Percentiles rank a stretch among this genome's conserved stretches.
Evolutionary conservation across 2,888 invertebrate species (phyloP).

Genomic region (Smittia sp.): DNA sequence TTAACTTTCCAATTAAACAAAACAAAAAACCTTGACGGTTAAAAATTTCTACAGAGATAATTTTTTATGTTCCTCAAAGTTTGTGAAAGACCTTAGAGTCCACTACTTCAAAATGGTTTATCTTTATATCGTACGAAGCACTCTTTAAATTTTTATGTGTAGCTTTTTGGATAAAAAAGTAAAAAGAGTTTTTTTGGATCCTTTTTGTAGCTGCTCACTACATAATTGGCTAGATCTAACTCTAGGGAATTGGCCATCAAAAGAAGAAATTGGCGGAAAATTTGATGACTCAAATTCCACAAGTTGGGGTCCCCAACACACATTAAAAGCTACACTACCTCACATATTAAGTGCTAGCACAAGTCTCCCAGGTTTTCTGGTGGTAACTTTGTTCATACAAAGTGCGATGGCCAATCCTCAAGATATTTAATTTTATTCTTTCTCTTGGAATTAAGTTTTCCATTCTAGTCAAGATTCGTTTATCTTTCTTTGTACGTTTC

Average conservation of each 20-base stretch:
- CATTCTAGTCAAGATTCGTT: not conserved
- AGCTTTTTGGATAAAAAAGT: not conserved
- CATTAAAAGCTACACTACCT: too few relatives aligned
- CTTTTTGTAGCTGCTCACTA: not conserved
- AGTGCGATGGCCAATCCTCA: too few relatives aligned
- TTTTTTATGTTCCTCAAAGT: not conserved
- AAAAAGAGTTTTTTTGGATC: not conserved
- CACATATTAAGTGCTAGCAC: too few relatives aligned
- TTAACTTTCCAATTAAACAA: not conserved
- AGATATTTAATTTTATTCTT: too few relatives aligned
- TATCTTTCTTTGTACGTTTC: not conserved
- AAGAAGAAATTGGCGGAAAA: too few relatives aligned
- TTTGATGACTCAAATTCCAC: too few relatives aligned
- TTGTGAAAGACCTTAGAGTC: not conserved
- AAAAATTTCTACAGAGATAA: not conserved
- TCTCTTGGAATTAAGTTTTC: not conserved
- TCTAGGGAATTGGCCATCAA: too few relatives aligned
- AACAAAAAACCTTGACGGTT: not conserved
- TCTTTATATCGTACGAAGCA: not conserved
- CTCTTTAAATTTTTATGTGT: slow-evolving; percentile 9
- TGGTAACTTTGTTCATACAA: too few relatives aligned
- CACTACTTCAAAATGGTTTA: slow-evolving; percentile 14
- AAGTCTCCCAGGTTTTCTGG: too few relatives aligned
- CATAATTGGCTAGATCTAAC: too few relatives aligned
- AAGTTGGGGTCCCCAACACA: too few relatives aligned